Conservation (phyloP, 2,888 invertebrate genomes). For the Phytoseiulus persimilis region DNA sequence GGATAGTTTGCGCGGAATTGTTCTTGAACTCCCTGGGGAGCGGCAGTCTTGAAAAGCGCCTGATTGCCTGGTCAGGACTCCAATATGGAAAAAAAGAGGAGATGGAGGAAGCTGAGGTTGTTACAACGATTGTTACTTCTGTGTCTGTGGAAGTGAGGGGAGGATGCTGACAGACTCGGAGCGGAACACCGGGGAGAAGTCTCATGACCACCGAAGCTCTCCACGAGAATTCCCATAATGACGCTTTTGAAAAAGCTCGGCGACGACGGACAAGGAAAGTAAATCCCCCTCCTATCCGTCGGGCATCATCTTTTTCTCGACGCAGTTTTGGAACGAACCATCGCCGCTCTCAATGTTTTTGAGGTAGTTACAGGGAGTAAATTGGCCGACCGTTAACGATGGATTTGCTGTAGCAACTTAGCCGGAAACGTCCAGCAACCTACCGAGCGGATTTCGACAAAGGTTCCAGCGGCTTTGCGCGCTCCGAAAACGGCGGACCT, state of each 20-base stretch:
- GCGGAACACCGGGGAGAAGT: neutral
- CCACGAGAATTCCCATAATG: neutral
- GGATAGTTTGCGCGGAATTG: neutral
- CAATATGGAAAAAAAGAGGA: neutral
- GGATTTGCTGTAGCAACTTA: neutral
- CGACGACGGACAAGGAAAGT: neutral
- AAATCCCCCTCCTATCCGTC: neutral
- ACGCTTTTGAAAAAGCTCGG: neutral
- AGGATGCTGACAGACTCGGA: neutral
- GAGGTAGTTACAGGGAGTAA: neutral
- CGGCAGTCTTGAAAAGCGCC: too few species aligned
- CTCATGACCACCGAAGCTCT: neutral
- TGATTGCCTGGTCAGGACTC: neutral
- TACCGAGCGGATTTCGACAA: neutral
- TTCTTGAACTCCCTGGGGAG: neutral
- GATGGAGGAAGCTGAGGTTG: too few species aligned
- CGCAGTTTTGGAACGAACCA: neutral
- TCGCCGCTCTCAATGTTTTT: neutral
- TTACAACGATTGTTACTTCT: too few species aligned
- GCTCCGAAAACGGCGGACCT: too few species aligned
- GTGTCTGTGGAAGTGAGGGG: too few species aligned
- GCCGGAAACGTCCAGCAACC: neutral
- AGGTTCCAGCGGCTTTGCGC: neutral
- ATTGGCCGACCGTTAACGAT: neutral
- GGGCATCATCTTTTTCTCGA: neutral